Conservation (phyloP, 2,888 invertebrate species). For the Melitaea athalia region DNA sequence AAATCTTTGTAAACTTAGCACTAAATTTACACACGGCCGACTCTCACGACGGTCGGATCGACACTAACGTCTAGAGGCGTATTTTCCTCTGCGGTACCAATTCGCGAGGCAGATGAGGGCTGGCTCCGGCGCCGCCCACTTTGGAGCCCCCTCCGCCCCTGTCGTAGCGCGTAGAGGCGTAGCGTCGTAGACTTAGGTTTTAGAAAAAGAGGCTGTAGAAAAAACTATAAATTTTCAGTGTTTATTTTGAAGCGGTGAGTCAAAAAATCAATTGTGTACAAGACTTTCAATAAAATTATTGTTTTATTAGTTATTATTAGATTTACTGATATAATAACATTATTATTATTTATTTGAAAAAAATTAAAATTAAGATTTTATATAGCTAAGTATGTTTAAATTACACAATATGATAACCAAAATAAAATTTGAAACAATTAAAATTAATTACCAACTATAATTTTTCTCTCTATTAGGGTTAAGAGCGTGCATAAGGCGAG, state of each 20-base stretch:
- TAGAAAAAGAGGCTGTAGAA: slow-evolving; percentile 15
- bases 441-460: no score
- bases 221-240: not conserved
- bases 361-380: no score
- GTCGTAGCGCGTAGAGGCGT: slow-evolving; percentile 47
- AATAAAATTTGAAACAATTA: no score
- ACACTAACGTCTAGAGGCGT: slow-evolving; percentile 53
- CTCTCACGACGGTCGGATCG: slow-evolving; percentile 52
- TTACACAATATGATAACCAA: no score
- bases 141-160: slow-evolving; percentile 42
- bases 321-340: not conserved
- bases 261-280: not conserved
- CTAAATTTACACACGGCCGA: slow-evolving; percentile 46
- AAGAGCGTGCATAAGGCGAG: no score
- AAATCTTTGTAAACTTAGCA: slow-evolving; percentile 46
- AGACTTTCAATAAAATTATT: not conserved
- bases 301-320: not conserved
- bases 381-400: no score
- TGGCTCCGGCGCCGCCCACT: slow-evolving; percentile 55
- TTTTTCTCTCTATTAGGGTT: no score
- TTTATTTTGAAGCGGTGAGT: not conserved
- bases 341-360: no score
- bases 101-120: slow-evolving; percentile 52
- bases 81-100: slow-evolving; percentile 50
- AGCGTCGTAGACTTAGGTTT: slow-evolving; percentile 43